phyloP scores from a whole-genome alignment of 2,888 invertebrate species.

The Trichogramma dendrolimi region DNA sequence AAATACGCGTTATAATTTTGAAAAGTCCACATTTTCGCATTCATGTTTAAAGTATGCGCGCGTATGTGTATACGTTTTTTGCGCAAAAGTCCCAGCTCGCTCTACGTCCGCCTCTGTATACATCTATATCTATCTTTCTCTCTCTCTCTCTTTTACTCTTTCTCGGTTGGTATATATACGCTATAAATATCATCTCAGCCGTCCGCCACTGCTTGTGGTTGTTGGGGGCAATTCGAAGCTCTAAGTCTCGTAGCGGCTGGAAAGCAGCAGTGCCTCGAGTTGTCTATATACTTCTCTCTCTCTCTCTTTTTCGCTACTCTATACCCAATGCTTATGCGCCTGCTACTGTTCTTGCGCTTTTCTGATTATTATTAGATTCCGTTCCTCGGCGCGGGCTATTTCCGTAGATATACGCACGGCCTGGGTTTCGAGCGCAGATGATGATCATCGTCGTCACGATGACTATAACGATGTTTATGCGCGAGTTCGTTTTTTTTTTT shows the following conservation, averaged over 20 bases:
- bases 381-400: slow-evolving; percentile 48
- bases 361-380: slow-evolving; percentile 47
- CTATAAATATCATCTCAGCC: neutral
- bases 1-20: neutral
- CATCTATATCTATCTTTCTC: neutral
- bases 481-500: too few species aligned
- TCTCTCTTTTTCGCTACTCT: slow-evolving; percentile 12
- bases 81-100: neutral
- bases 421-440: slow-evolving; percentile 5
- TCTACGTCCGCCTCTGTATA: neutral
- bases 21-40: too few species aligned
- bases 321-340: slow-evolving; percentile 15
- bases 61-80: too few species aligned
- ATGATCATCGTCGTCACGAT: too few species aligned
- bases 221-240: neutral
- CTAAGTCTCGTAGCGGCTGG: too few species aligned
- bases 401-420: slow-evolving; percentile 43
- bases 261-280: slow-evolving; percentile 5
- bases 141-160: slow-evolving; percentile 2
- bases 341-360: slow-evolving; percentile 24
- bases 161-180: neutral
- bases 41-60: too few species aligned
- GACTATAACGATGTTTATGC: too few species aligned
- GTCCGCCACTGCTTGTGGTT: neutral
- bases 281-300: slow-evolving; percentile 11